phyloP scores from a whole-genome alignment of 2,888 invertebrate species.

The Helicoverpa assulta region DNA sequence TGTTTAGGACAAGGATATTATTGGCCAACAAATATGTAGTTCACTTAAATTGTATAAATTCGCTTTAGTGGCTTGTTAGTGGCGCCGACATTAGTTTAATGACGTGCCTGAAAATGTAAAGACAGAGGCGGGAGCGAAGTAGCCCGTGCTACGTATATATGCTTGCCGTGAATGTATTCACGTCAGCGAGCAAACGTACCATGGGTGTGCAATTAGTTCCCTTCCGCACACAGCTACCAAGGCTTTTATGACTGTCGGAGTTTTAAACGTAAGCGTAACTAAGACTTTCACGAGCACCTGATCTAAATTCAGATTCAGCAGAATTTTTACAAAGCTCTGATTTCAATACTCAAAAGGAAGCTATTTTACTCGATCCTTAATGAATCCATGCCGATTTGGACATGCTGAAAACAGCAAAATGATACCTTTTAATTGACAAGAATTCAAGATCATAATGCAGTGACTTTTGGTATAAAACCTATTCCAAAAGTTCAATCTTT shows the following conservation, averaged over 20 bases:
- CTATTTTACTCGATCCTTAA: neutral
- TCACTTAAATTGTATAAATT: constrained; percentile 28
- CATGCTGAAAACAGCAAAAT: no score
- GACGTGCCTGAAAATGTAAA: constrained; percentile 45
- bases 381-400: neutral
- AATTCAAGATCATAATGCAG: no score
- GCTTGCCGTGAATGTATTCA: constrained; percentile 75
- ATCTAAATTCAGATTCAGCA: constrained; percentile 18
- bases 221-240: constrained; percentile 73
- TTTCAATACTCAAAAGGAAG: neutral
- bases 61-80: constrained; percentile 18
- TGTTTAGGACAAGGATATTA: constrained; percentile 46
- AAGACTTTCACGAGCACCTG: constrained; percentile 66
- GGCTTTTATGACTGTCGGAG: constrained; percentile 71
- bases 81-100: constrained; percentile 42
- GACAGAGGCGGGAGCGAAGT: constrained; percentile 44
- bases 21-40: constrained; percentile 31
- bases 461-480: no score
- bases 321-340: constrained; percentile 11
- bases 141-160: constrained; percentile 52
- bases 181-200: constrained; percentile 78
- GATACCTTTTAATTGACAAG: no score
- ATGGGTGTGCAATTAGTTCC: constrained; percentile 83
- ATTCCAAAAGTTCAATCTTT: no score
- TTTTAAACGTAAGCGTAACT: constrained; percentile 70